Conservation (phyloP, 2,888 invertebrate genomes). For the Zele albiditarsus region DNA sequence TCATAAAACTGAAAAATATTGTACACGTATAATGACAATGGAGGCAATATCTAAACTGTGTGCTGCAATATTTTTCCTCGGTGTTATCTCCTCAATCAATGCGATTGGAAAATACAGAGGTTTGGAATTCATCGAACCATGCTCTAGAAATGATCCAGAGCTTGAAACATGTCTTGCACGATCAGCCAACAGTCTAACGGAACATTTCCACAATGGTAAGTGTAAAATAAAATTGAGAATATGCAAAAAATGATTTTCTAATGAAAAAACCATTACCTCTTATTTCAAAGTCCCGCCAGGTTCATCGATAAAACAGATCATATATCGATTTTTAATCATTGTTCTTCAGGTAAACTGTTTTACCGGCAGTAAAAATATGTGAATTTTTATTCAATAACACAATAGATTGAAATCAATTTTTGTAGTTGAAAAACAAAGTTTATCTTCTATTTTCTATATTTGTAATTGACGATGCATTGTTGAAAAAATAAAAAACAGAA, state of each 20-base stretch:
- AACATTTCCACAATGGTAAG: constrained; percentile 82
- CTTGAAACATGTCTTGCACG: constrained; percentile 83
- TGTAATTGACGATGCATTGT: not conserved
- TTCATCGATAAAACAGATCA: constrained; percentile 4
- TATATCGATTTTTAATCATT: too few species aligned
- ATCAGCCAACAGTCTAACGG: constrained; percentile 83
- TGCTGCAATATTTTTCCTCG: constrained; percentile 37
- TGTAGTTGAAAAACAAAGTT: not conserved
- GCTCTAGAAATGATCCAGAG: constrained; percentile 80
- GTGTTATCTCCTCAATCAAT: constrained; percentile 50
- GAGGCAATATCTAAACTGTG: not conserved
- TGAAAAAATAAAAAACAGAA: not conserved
- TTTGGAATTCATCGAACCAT: constrained; percentile 81
- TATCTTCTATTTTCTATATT: not conserved
- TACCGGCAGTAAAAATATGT: not conserved
- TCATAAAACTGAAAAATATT: not conserved
- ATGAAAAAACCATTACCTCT: not conserved
- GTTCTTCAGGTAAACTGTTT: not conserved
- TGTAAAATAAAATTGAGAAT: constrained; percentile 57
- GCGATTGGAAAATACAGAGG: constrained; percentile 66
- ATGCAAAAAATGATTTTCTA: not conserved
- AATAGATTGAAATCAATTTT: not conserved
- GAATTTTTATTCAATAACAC: not conserved
- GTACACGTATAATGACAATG: not conserved
- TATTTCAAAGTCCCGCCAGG: not conserved